Percentiles rank a stretch among this genome's conserved stretches.
Conservation (phyloP, 2,113 vertebrate genomes). For the Neolamprologus caudopunctatus region DNA sequence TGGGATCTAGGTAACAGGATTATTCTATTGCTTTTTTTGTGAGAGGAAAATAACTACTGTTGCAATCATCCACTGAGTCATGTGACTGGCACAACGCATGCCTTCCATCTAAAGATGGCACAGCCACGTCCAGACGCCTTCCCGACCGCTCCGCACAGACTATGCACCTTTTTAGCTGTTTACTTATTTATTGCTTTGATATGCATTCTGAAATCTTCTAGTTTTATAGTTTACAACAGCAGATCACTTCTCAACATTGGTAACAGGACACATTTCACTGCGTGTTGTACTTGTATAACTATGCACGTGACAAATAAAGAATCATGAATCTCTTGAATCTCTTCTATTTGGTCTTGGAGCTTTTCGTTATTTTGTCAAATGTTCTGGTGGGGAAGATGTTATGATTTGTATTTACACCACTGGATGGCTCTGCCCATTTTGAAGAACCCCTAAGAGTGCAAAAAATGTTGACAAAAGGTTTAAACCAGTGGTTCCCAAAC, state of each 20-base stretch:
- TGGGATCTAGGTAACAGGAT: neutral
- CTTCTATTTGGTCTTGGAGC: neutral
- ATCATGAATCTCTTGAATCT: neutral
- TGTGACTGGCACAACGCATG: rapidly evolving
- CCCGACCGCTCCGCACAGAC: neutral
- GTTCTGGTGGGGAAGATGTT: no score
- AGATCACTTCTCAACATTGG: neutral
- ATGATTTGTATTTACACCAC: neutral
- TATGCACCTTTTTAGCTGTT: neutral
- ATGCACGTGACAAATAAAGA: neutral
- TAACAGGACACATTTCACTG: neutral
- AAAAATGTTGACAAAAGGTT: neutral
- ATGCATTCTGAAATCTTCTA: neutral
- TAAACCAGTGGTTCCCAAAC: neutral
- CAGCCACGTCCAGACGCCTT: neutral
- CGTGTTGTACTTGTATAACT: neutral
- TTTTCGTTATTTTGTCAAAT: neutral
- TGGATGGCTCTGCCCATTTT: neutral
- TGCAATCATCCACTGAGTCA: neutral
- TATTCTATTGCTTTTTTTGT: neutral
- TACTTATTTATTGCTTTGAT: neutral
- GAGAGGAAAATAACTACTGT: neutral
- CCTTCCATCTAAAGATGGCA: neutral
- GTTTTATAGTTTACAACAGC: neutral
- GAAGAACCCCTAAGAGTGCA: neutral